These are phyloP conservation scores for Momotus momota DNA, from an alignment of 2,797 vertebrate genomes.

Conservation along the genomic window DNA sequence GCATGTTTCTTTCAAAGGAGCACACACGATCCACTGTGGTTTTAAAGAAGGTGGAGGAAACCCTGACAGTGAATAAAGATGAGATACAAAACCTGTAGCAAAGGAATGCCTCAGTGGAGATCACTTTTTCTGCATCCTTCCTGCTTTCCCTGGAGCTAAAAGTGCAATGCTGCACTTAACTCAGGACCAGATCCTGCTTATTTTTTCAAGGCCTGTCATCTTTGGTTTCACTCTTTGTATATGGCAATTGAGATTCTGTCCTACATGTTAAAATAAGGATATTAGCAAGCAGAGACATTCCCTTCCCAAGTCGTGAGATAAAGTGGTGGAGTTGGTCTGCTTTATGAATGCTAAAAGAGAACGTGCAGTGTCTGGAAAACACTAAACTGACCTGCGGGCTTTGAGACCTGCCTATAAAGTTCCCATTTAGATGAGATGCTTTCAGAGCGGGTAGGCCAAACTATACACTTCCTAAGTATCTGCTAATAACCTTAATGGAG, in stretches of 20 bases:
- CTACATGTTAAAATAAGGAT: not conserved
- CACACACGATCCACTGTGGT: not conserved
- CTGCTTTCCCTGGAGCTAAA: conserved; percentile 12
- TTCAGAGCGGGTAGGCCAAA: not conserved
- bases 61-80: conserved; percentile 39
- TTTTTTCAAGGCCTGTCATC: not conserved
- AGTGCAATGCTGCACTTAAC: not conserved
- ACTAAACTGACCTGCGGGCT: not conserved
- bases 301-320: not conserved
- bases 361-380: not conserved
- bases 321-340: not conserved
- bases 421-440: conserved; percentile 31
- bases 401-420: conserved; percentile 34
- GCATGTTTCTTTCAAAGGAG: conserved; percentile 26
- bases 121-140: conserved; percentile 14
- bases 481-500: conserved; percentile 60
- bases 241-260: not conserved
- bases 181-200: not conserved
- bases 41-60: conserved; percentile 9
- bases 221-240: not conserved
- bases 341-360: conserved; percentile 44
- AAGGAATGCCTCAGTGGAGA: conserved; percentile 27
- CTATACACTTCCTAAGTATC: not conserved
- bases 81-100: not conserved
- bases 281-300: conserved; percentile 3